Evolutionary conservation across 2,888 invertebrate species (phyloP).

Genomic region (Bellardia bayeri): DNA sequence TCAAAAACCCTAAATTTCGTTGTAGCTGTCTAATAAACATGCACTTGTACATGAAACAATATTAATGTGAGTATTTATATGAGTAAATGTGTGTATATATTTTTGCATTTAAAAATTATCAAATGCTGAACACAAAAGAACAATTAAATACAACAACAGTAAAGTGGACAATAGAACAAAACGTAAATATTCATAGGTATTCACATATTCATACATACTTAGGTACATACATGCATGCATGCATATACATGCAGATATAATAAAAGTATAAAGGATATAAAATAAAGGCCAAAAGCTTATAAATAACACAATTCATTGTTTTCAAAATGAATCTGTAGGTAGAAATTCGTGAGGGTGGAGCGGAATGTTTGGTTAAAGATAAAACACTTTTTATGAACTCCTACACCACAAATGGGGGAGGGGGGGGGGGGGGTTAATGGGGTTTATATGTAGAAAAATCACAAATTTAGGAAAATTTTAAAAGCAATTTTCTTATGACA

Average conservation of each 20-base stretch:
- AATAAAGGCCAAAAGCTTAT: slow-evolving; percentile 65
- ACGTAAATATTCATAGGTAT: slow-evolving; percentile 4
- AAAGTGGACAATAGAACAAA: slow-evolving; percentile 53
- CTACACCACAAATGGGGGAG: too few species aligned
- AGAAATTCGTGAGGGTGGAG: slow-evolving; percentile 9
- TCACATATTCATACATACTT: background rate
- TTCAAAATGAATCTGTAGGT: slow-evolving; percentile 49
- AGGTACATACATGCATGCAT: background rate
- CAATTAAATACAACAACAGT: slow-evolving; percentile 63
- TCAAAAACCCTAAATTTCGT: background rate
- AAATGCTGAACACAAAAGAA: slow-evolving; percentile 68
- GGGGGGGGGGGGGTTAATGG: too few species aligned
- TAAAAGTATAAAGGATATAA: slow-evolving; percentile 35
- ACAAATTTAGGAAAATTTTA: too few species aligned
- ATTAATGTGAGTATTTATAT: slow-evolving; percentile 1
- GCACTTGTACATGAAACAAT: background rate
- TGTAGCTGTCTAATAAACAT: too few species aligned
- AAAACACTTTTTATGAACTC: too few species aligned
- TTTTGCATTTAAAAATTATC: slow-evolving; percentile 52
- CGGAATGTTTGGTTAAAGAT: too few species aligned
- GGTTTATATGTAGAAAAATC: too few species aligned
- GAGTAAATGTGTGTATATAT: background rate
- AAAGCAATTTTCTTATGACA: too few species aligned
- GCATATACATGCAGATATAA: background rate
- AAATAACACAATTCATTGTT: slow-evolving; percentile 69